These are phyloP conservation scores for Chauna torquata DNA, from an alignment of 2,113 vertebrate genomes.

Conservation along the genomic window DNA sequence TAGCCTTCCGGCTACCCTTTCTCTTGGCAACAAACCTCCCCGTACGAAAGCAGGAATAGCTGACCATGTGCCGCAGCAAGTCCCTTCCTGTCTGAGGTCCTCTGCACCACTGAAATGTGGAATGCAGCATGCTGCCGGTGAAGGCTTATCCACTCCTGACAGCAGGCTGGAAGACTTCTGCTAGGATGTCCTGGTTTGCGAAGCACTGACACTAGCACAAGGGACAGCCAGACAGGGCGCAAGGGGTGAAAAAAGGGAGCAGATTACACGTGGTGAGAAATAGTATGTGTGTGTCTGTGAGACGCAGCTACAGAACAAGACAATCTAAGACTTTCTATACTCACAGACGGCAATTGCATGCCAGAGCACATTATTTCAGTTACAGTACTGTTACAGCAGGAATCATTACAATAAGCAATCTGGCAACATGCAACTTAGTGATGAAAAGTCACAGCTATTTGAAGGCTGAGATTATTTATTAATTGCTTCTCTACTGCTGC, in stretches of 20 bases:
- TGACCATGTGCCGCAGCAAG: neutral
- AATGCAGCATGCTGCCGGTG: accelerated
- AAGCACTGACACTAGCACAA: accelerated
- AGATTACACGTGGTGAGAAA: neutral
- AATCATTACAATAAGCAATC: neutral
- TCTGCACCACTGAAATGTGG: neutral
- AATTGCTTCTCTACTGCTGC: neutral
- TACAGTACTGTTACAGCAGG: neutral
- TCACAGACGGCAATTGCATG: neutral
- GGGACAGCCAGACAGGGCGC: neutral
- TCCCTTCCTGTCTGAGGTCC: neutral
- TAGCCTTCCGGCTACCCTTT: neutral
- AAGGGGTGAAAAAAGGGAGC: neutral
- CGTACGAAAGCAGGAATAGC: neutral
- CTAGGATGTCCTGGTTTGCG: neutral
- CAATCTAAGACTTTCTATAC: neutral
- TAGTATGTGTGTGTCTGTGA: accelerated
- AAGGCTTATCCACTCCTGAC: neutral
- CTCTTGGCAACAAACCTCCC: neutral
- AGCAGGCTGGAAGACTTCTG: neutral
- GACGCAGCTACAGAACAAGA: no score
- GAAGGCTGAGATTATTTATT: neutral
- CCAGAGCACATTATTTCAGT: neutral
- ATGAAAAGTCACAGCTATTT: neutral
- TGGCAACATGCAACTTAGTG: neutral